These are phyloP conservation scores for Stigmatopora argus DNA, from an alignment of 2,113 vertebrate species.

Conservation along the genomic window DNA sequence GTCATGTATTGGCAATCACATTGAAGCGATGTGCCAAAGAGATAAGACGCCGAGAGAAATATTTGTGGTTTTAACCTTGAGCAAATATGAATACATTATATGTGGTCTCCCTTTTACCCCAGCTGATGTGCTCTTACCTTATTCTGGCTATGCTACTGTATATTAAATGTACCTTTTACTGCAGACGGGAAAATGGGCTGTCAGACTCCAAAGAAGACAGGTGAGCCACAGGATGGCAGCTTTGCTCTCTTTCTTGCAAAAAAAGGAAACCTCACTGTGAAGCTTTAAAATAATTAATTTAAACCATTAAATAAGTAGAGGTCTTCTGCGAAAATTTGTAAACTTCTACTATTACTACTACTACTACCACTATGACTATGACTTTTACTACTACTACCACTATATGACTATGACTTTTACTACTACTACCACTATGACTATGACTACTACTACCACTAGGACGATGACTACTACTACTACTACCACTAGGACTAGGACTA, in stretches of 20 bases:
- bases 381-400: no score
- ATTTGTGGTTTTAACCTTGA: slow-evolving; percentile 73
- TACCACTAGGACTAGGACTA: no score
- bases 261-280: slow-evolving; percentile 15
- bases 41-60: slow-evolving; percentile 66
- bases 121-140: slow-evolving; percentile 45
- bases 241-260: slow-evolving; percentile 41
- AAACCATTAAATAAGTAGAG: slow-evolving; percentile 7
- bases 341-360: no score
- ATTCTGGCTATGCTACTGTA: slow-evolving; percentile 46
- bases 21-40: slow-evolving; percentile 59
- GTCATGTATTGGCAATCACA: slow-evolving; percentile 57
- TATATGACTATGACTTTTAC: no score
- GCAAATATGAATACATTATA: slow-evolving; percentile 71
- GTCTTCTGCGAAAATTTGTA: no score
- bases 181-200: slow-evolving; percentile 52
- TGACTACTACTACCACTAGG: no score
- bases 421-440: no score
- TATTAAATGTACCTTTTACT: slow-evolving; percentile 52
- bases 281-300: slow-evolving; percentile 7
- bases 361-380: no score
- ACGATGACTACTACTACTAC: no score
- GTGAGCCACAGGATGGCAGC: slow-evolving; percentile 46
- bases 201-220: slow-evolving; percentile 54
- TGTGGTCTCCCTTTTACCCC: slow-evolving; percentile 44